Evolutionary conservation across 2,797 vertebrate genomes (phyloP).

Genomic region (Cercopithecus hamlyni): DNA sequence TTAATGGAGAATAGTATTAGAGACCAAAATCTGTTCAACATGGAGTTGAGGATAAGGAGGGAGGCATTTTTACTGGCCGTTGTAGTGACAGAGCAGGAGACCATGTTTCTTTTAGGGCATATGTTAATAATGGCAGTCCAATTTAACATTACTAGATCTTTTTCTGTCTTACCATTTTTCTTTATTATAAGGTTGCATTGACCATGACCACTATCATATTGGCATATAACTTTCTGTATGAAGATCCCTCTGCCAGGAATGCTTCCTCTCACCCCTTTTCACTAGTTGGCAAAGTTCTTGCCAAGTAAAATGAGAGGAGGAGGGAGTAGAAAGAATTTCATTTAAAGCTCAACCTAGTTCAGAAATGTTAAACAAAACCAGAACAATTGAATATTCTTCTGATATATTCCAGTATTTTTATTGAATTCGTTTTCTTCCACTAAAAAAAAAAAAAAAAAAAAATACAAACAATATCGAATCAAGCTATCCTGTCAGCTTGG

Average conservation of each 20-base stretch:
- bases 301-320: not conserved
- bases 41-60: not conserved
- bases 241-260: not conserved
- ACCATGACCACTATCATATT: not conserved
- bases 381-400: not conserved
- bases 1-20: not conserved
- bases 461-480: not conserved
- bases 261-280: not conserved
- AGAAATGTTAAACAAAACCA: not conserved
- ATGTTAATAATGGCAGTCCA: not conserved
- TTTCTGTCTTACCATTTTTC: not conserved
- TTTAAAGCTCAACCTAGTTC: not conserved
- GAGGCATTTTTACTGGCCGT: not conserved
- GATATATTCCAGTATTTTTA: not conserved
- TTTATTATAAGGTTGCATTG: not conserved
- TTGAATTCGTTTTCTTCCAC: not conserved
- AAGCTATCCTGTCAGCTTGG: not conserved
- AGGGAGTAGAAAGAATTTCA: not conserved
- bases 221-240: not conserved
- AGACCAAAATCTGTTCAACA: not conserved
- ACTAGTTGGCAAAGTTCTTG: not conserved
- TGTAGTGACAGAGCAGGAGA: not conserved
- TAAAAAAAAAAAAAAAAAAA: constrained; percentile 41
- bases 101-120: not conserved
- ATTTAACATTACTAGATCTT: not conserved